These are phyloP conservation scores for Planiliza haematocheilus DNA, from an alignment of 2,113 vertebrate species.

Conservation along the genomic window DNA sequence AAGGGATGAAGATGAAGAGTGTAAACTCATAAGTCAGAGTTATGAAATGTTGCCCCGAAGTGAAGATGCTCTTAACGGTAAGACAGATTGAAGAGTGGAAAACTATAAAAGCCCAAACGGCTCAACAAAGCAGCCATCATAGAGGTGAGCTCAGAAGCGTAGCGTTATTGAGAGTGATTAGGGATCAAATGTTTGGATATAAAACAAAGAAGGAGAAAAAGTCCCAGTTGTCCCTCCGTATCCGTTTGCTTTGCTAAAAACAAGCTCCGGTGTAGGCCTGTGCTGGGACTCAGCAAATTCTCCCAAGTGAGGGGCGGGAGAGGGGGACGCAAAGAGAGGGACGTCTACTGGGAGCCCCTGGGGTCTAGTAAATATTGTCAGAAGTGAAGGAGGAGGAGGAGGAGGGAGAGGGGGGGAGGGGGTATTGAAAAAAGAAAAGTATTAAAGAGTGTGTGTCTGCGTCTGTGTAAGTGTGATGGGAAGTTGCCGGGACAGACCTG, in stretches of 20 bases:
- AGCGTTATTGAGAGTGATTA: slow-evolving; percentile 29
- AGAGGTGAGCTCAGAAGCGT: slow-evolving; percentile 18
- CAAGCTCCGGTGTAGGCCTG: slow-evolving; percentile 34
- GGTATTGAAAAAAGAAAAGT: background rate
- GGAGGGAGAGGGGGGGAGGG: slow-evolving; percentile 3
- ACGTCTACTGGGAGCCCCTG: slow-evolving; percentile 47
- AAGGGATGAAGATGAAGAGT: slow-evolving; percentile 29
- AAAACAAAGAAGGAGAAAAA: slow-evolving; percentile 39
- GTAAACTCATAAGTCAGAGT: slow-evolving; percentile 47
- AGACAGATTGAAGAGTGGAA: slow-evolving; percentile 29
- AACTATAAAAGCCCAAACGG: slow-evolving; percentile 23
- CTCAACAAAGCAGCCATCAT: slow-evolving; percentile 30
- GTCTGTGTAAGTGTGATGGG: background rate
- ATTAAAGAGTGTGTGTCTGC: background rate
- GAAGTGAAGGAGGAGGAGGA: slow-evolving; percentile 21
- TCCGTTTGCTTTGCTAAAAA: slow-evolving; percentile 60
- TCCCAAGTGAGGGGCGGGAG: slow-evolving; percentile 10
- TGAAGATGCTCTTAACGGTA: slow-evolving; percentile 15
- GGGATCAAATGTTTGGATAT: slow-evolving; percentile 27
- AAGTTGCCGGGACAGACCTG: slow-evolving; percentile 58
- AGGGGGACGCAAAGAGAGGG: slow-evolving; percentile 18
- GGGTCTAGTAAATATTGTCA: slow-evolving; percentile 75
- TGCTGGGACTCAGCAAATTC: slow-evolving; percentile 44
- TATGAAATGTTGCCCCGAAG: slow-evolving; percentile 50
- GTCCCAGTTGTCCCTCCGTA: slow-evolving; percentile 37